These are phyloP conservation scores for Phenacoccus solenopsis DNA, from an alignment of 1,140 invertebrate species.

Conservation along the genomic window DNA sequence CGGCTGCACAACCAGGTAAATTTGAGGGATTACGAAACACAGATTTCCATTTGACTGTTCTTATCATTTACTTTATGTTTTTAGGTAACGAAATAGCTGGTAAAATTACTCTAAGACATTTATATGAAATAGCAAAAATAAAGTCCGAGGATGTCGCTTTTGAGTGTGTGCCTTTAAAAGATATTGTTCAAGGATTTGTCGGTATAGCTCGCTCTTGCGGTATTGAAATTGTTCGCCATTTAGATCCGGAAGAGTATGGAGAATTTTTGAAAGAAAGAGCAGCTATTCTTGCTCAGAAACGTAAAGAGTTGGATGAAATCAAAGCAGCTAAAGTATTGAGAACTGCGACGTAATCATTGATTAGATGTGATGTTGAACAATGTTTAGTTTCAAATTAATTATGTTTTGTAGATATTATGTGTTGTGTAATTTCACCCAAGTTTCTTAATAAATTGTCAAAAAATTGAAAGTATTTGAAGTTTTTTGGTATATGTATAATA, in stretches of 20 bases:
- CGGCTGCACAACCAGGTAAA: constrained; percentile 61
- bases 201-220: constrained; percentile 63
- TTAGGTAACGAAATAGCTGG: constrained; percentile 62
- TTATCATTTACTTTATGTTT: constrained; percentile 26
- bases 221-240: constrained; percentile 68
- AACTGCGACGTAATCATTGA: constrained; percentile 39
- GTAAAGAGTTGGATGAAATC: constrained; percentile 65
- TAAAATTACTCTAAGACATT: constrained; percentile 86
- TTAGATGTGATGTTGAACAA: no score
- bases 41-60: neutral
- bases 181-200: constrained; percentile 69
- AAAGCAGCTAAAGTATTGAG: constrained; percentile 87
- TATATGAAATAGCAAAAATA: constrained; percentile 96
- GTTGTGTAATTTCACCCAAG: no score
- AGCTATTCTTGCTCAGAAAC: constrained; percentile 55
- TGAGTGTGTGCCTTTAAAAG: constrained; percentile 49
- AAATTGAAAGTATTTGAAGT: no score
- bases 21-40: constrained; percentile 13
- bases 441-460: no score
- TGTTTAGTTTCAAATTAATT: no score
- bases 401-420: no score
- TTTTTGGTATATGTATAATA: no score
- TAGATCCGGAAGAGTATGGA: constrained; percentile 71
- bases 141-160: constrained; percentile 75
- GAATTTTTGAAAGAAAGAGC: constrained; percentile 71